Evolutionary conservation across 2,113 vertebrate species (phyloP), one percentile per base, ranked within the genome.

Genomic region (Ia io): DNA sequence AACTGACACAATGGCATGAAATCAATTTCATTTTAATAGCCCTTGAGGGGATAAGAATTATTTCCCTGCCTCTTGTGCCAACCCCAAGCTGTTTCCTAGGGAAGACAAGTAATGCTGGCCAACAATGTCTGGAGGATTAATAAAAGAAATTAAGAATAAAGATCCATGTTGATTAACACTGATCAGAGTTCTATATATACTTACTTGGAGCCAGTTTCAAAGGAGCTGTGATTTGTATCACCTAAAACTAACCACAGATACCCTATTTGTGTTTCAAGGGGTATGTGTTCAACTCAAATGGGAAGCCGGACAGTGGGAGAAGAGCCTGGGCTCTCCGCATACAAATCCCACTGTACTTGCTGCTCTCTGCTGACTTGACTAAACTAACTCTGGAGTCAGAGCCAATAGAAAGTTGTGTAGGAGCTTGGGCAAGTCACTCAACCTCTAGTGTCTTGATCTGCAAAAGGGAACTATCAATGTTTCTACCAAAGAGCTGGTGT

Each of bases 41-140:
- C 91, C 97, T 96, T 96, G 61, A 97, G 96, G 96, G 97, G 97
- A 94, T 95, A 96, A 94, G 96, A 97, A 97, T 97, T 95, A 97
- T 97, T 97, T 97, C 96, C 96, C 96, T 91, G 42, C 83, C 97
- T 96, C 74, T 77, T 51, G 88, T 95, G 94, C 96, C 96, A 97
- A 84, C 89, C 79, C 35, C 56, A 88, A 95, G 94, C 93, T 85
- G 49, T 86, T 93, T 91, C 95, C 84, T 69, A 85, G 88, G 96
- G 80, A 97, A 97, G 89, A 30, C 22, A 0, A 96, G 92, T 73
- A 78, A 73, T 9, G 49, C 30, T 77, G 77, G 96, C 77, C 67
- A 92, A 74, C 12, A 65, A 14, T 25, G 90, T 86, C 84, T 93
- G 56, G 95, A 88, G 85, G 96, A 97, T 59, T 92, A 91, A 91